Conservation (phyloP, 2,113 vertebrate genomes). For the Sprattus sprattus region DNA sequence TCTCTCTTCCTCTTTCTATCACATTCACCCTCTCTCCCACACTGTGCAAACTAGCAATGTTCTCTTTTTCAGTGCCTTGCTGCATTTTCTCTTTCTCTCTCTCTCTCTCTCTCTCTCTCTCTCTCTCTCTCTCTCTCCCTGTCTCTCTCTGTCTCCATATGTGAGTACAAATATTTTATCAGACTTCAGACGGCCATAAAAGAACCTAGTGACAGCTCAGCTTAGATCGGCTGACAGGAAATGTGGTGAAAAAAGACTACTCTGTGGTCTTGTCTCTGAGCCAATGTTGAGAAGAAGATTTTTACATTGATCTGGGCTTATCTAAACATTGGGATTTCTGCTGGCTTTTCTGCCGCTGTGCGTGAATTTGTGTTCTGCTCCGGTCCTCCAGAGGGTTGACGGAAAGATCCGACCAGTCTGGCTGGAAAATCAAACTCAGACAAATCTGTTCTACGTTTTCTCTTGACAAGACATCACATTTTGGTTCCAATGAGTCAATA, state of each 20-base stretch:
- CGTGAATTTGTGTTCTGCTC: too few species aligned
- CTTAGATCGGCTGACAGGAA: constrained; percentile 33
- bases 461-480: neutral
- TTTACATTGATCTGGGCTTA: constrained; percentile 29
- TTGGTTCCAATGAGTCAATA: neutral
- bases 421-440: too few species aligned
- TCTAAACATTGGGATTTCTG: constrained; percentile 14
- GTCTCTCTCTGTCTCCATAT: constrained; percentile 20
- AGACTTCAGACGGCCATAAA: constrained; percentile 26
- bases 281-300: neutral
- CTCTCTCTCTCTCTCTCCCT: neutral
- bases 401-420: too few species aligned
- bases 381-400: too few species aligned
- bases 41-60: neutral
- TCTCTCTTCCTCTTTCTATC: neutral
- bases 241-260: neutral
- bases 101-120: neutral
- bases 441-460: neutral
- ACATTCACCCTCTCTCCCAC: neutral
- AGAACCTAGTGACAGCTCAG: constrained; percentile 9
- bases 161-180: constrained; percentile 34
- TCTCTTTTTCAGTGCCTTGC: neutral
- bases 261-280: constrained; percentile 13
- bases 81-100: neutral
- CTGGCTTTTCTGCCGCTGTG: neutral